Evolutionary conservation across 2,888 invertebrate genomes (phyloP).

Genomic region (Polylopha cassiicola): DNA sequence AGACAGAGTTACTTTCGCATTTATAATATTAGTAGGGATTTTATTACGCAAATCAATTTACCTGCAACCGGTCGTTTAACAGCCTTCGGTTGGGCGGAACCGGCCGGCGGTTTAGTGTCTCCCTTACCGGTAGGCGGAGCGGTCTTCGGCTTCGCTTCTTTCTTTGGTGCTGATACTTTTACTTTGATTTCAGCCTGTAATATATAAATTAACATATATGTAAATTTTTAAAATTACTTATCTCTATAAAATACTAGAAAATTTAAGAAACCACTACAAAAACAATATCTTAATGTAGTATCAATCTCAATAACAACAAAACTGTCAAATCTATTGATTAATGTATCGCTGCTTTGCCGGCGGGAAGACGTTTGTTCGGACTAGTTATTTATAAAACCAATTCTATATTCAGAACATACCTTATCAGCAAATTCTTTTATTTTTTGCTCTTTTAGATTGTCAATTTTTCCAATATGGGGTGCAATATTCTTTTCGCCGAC

Average conservation of each 20-base stretch:
- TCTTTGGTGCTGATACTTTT: constrained; percentile 80
- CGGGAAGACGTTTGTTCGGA: too few relatives aligned
- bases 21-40: too few relatives aligned
- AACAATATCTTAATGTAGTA: too few relatives aligned
- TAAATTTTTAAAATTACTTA: background rate
- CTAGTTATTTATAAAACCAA: too few relatives aligned
- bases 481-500: constrained; percentile 94
- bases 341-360: too few relatives aligned
- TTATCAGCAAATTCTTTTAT: constrained; percentile 96
- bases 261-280: too few relatives aligned
- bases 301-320: too few relatives aligned
- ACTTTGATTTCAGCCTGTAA: constrained; percentile 85
- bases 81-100: constrained; percentile 68
- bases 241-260: background rate
- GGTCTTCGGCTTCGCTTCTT: constrained; percentile 74
- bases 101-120: constrained; percentile 59
- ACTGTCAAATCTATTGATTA: too few relatives aligned
- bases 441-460: constrained; percentile 93
- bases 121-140: constrained; percentile 71
- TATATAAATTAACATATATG: constrained; percentile 3
- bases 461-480: constrained; percentile 92
- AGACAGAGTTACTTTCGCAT: too few relatives aligned
- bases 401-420: constrained; percentile 35
- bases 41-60: constrained; percentile 1
- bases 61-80: constrained; percentile 63